Conservation (phyloP, 2,888 invertebrate species). For the Allophyes oxyacanthae region DNA sequence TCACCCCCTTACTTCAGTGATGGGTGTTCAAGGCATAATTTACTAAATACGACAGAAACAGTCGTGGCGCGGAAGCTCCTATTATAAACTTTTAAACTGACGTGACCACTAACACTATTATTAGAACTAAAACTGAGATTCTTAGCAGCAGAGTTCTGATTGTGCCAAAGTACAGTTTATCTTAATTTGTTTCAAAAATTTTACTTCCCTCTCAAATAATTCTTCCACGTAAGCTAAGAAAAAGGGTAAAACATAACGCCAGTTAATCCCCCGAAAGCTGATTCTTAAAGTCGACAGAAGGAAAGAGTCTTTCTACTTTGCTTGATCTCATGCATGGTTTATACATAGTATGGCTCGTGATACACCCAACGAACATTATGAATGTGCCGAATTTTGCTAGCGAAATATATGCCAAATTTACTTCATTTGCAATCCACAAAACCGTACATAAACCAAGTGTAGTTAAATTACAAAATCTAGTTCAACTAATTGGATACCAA, state of each 20-base stretch:
- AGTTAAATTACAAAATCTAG: conserved; percentile 58
- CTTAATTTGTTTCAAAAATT: too few relatives aligned
- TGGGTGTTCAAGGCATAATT: too few relatives aligned
- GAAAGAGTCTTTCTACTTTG: neutral
- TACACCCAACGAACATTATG: conserved; percentile 26
- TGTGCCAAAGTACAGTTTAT: too few relatives aligned
- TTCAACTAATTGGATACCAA: conserved; percentile 60
- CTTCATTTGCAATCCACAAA: conserved; percentile 53
- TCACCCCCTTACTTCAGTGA: too few relatives aligned
- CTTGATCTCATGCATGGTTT: neutral
- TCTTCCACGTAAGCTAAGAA: neutral
- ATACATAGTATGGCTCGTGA: conserved; percentile 4
- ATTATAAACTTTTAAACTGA: too few relatives aligned
- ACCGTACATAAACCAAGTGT: conserved; percentile 46
- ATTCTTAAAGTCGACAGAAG: conserved; percentile 1
- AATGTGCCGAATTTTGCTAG: conserved; percentile 29
- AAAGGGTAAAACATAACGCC: conserved; percentile 1
- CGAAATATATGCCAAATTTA: conserved; percentile 50
- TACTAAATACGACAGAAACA: too few relatives aligned
- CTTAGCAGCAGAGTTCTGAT: too few relatives aligned
- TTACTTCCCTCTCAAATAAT: conserved; percentile 3
- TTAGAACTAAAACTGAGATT: too few relatives aligned
- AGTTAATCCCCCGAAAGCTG: conserved; percentile 7
- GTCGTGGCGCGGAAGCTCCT: too few relatives aligned
- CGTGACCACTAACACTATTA: too few relatives aligned